Base-by-base conservation (phyloP, 2,888 invertebrate genomes). In the Tenthredo mesomela region DNA sequence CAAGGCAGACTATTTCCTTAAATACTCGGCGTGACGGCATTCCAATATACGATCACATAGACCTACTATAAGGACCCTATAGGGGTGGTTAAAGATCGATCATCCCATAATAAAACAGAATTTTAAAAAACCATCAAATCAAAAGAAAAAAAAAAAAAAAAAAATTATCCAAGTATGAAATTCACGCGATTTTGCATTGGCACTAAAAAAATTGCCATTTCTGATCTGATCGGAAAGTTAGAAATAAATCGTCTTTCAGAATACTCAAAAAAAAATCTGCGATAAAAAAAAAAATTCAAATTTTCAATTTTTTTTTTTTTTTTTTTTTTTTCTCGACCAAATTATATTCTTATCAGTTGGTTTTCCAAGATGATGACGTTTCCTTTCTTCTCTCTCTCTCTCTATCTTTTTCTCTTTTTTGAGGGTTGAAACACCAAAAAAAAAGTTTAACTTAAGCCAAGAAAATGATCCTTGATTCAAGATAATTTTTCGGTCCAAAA, bases 21-120 rank as follows among this genome's bases (percentile, higher is more conserved):
- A 89, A 89, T 89, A 89, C 89, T 88, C 84, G 86, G 87, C 91
- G 90, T 92, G 92, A 92, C 89, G 92, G 91, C 87, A 92, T 92
- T 92, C 91, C 92, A 91, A 92, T 92, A 92, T 90, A 87, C 87
- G 86, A 87, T 84, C 87, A 84, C 75, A 47, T 9, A 9, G 75
- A 47, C 25, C 73, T 43, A 43, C 54, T 7, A 7, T 54, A 54
- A 54, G 4, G 54, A 54, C 7, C 54, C n/a, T 54, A 54, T 54
- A 54, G n/a, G 54, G n/a, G n/a, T n/a, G n/a, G 6, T 6, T 18
- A 5, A 6, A 43, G 40, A 21, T 43, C 40, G 21, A 73, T 18
- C 21, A 73, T 4, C 2, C 15, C 47, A 12, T 73, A 43, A 43
- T 43, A 7, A 5, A 40, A 21, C 2, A 21, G 33, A 12, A 61